These are phyloP conservation scores for Nymphalis c-album DNA, from an alignment of 2,888 invertebrate genomes.

Conservation along the genomic window DNA sequence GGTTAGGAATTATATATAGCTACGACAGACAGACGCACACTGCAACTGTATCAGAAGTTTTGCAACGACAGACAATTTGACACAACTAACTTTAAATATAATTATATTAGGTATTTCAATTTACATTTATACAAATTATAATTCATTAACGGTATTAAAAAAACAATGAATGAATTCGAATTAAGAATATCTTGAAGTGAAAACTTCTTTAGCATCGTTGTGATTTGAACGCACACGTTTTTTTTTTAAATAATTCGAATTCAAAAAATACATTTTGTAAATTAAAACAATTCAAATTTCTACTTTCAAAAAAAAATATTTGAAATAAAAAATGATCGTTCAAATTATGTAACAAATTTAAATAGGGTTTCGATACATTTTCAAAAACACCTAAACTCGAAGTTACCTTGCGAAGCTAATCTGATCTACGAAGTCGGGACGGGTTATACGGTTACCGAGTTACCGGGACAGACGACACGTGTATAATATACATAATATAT, in stretches of 20 bases:
- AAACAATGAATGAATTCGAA: no score
- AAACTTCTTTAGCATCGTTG: no score
- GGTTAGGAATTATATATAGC: no score
- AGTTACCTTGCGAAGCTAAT: constrained; percentile 12
- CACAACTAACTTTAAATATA: not conserved
- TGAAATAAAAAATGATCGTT: no score
- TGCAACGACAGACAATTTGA: not conserved
- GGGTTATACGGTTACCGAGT: constrained; percentile 36
- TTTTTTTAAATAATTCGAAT: no score
- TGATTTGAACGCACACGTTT: no score
- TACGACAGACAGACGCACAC: not conserved
- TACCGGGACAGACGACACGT: constrained; percentile 27
- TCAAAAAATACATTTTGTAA: no score
- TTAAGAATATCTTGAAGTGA: no score
- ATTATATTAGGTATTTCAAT: no score
- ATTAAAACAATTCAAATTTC: not conserved
- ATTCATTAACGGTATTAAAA: no score
- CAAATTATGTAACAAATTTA: no score
- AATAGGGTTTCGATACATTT: not conserved
- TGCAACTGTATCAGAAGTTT: not conserved
- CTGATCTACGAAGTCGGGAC: constrained; percentile 15
- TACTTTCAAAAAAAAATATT: not conserved
- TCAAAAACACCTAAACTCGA: constrained; percentile 5
- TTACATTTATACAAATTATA: no score
- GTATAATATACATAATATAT: not conserved